These are phyloP conservation scores for Caiman crocodilus DNA, from an alignment of 2,797 vertebrate species.

Conservation along the genomic window DNA sequence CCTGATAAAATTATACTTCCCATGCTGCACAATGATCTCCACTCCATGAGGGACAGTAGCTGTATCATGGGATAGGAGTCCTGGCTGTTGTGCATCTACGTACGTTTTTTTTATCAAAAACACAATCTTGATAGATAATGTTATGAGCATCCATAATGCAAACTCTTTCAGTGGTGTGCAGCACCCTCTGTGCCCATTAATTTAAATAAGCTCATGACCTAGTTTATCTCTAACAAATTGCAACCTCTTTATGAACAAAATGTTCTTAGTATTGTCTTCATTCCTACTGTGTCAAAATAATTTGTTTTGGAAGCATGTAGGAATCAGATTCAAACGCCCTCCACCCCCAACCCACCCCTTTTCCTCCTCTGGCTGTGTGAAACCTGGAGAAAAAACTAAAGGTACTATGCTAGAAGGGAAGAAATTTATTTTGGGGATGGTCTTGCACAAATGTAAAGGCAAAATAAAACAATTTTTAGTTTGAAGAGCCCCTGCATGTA, in stretches of 20 bases:
- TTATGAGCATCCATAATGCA: slow-evolving; percentile 35
- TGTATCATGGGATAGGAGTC: accelerated
- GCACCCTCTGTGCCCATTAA: slow-evolving; percentile 71
- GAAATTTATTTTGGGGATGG: neutral
- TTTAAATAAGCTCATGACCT: slow-evolving; percentile 74
- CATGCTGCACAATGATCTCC: accelerated
- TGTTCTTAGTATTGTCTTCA: slow-evolving; percentile 72
- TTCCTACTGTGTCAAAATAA: slow-evolving; percentile 63
- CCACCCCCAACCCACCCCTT: neutral
- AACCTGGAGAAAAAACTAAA: neutral
- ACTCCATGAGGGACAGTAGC: accelerated
- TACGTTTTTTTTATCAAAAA: neutral
- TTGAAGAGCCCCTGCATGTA: neutral
- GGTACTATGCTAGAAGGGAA: neutral
- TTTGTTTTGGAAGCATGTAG: slow-evolving; percentile 55
- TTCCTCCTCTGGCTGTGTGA: neutral
- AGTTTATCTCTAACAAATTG: slow-evolving; percentile 75
- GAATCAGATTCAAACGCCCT: neutral
- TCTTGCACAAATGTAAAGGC: neutral
- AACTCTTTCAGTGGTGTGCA: slow-evolving; percentile 74
- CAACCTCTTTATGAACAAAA: slow-evolving; percentile 64
- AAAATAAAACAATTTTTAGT: neutral
- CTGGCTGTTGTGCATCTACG: neutral
- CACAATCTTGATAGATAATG: slow-evolving; percentile 40
- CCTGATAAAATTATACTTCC: neutral